Evolutionary conservation across 2,797 vertebrate genomes (phyloP).

Genomic region (Sphaeramia orbicularis): DNA sequence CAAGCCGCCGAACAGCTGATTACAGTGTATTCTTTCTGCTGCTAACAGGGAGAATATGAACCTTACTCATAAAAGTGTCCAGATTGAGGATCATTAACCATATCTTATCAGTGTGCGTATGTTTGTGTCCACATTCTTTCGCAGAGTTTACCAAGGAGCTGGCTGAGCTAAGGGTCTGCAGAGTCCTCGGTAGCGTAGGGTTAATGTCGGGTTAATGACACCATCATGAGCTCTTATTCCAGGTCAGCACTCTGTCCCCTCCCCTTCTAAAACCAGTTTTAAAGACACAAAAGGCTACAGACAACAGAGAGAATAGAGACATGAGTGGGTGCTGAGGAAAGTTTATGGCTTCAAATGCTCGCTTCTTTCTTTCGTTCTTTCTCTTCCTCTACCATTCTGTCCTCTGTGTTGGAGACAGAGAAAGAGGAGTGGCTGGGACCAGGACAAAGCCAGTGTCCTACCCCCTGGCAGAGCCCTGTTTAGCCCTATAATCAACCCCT

Average conservation of each 20-base stretch:
- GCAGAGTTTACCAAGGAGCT: conserved; percentile 15
- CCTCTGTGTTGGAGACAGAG: conserved; percentile 44
- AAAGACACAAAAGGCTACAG: conserved; percentile 64
- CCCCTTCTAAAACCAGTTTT: conserved; percentile 52
- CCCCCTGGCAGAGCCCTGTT: conserved; percentile 42
- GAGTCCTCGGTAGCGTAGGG: conserved; percentile 51
- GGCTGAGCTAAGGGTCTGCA: conserved; percentile 12
- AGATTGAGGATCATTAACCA: background rate
- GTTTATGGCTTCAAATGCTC: conserved; percentile 75
- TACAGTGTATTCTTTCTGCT: conserved; percentile 38
- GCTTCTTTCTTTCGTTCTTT: conserved; percentile 56
- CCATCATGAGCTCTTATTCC: conserved; percentile 79
- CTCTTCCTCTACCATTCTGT: conserved; percentile 39
- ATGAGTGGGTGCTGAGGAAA: conserved; percentile 68
- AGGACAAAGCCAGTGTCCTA: conserved; percentile 58
- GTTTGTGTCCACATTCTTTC: conserved; percentile 16
- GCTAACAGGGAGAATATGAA: conserved; percentile 34
- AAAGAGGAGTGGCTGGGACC: conserved; percentile 51
- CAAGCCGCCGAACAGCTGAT: conserved; percentile 48
- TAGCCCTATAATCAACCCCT: conserved; percentile 62
- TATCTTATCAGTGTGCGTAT: conserved; percentile 31
- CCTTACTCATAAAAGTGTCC: background rate
- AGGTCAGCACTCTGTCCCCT: conserved; percentile 62
- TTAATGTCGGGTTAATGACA: conserved; percentile 81
- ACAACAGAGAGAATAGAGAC: conserved; percentile 69